These are phyloP conservation scores for Colius striatus DNA, from an alignment of 2,113 vertebrate genomes.

Conservation along the genomic window DNA sequence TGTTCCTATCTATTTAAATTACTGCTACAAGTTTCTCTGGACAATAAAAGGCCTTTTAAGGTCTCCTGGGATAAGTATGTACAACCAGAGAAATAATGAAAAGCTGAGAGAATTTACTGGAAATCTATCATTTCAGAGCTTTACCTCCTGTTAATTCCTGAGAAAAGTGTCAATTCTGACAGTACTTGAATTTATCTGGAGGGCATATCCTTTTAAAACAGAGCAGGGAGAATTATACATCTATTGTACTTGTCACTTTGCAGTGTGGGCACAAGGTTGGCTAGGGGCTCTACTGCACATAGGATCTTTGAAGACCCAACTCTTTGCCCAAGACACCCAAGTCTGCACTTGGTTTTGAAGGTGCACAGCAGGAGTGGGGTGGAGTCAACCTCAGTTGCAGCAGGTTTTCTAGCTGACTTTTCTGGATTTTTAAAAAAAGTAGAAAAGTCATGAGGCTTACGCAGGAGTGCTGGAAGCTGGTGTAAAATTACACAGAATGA, in stretches of 20 bases:
- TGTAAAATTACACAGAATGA: background rate
- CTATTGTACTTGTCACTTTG: background rate
- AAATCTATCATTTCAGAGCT: background rate
- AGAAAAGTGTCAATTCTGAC: constrained; percentile 16
- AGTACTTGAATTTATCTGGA: constrained; percentile 19
- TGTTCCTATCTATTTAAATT: constrained; percentile 37
- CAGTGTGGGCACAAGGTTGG: background rate
- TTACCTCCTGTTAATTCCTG: constrained; percentile 1
- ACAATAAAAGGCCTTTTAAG: background rate
- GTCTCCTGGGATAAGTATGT: background rate
- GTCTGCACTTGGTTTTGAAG: background rate
- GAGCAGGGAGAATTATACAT: background rate
- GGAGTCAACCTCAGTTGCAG: background rate
- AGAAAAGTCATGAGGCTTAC: background rate
- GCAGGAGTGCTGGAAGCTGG: background rate
- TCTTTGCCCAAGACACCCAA: background rate
- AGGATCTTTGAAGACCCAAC: background rate
- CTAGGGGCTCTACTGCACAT: background rate
- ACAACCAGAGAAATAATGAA: constrained; percentile 9
- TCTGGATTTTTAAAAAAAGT: too few species aligned
- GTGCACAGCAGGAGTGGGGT: background rate
- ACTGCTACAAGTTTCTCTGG: constrained; percentile 1
- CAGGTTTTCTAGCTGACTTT: background rate
- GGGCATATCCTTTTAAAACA: constrained; percentile 10
- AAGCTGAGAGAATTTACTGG: constrained; percentile 1